These are phyloP conservation scores for Megaceryle alcyon DNA, from an alignment of 2,797 vertebrate genomes.

Conservation along the genomic window DNA sequence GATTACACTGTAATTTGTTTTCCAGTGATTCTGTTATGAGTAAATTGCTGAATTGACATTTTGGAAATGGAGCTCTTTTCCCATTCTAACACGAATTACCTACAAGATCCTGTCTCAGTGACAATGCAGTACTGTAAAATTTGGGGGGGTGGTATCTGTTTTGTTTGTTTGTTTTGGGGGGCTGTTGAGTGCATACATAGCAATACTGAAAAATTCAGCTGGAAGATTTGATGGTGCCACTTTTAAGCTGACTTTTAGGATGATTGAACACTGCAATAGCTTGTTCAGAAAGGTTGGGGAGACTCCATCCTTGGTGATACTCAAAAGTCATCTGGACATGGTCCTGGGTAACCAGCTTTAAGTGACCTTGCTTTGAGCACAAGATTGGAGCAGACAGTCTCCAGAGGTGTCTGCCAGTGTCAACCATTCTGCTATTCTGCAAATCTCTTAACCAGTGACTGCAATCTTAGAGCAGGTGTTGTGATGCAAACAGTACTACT, in stretches of 20 bases:
- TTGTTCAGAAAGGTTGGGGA: neutral
- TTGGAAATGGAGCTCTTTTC: conserved; percentile 22
- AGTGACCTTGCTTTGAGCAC: neutral
- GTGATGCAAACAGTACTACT: neutral
- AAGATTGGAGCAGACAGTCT: neutral
- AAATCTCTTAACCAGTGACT: neutral
- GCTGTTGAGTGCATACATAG: neutral
- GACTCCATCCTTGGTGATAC: neutral
- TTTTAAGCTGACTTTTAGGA: neutral
- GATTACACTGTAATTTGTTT: conserved; percentile 32
- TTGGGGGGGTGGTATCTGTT: no score
- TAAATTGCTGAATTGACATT: neutral
- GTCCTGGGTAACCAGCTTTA: neutral
- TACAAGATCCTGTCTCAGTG: neutral
- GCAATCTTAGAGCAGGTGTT: neutral
- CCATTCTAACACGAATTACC: neutral
- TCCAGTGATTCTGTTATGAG: neutral
- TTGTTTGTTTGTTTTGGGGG: neutral
- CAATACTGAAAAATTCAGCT: neutral
- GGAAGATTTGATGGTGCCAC: neutral
- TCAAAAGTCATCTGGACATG: neutral
- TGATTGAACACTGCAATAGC: neutral
- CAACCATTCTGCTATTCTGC: neutral
- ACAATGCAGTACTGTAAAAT: neutral
- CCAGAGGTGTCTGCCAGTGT: neutral